These are phyloP conservation scores for Sitodiplosis mosellana DNA, from an alignment of 1,140 invertebrate genomes.

Conservation along the genomic window DNA sequence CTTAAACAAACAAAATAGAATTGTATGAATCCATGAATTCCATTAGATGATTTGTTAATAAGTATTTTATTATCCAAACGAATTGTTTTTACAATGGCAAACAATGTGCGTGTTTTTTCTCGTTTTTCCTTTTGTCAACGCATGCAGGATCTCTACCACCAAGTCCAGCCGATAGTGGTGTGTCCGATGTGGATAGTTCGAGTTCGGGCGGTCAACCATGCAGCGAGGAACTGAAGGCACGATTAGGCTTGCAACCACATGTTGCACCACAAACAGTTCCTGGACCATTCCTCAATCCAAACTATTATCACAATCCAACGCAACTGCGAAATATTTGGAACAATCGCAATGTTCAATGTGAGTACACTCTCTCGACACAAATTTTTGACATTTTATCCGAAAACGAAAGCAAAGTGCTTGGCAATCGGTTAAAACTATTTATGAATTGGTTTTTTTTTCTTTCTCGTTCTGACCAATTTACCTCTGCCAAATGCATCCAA, in stretches of 20 bases:
- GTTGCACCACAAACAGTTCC: constrained; percentile 15
- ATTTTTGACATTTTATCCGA: neutral
- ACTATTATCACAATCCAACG: constrained; percentile 25
- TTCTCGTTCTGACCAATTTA: too few species aligned
- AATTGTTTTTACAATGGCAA: too few species aligned
- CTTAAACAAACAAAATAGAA: too few species aligned
- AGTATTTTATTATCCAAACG: too few species aligned
- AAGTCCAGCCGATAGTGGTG: constrained; percentile 90
- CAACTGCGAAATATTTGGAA: constrained; percentile 25
- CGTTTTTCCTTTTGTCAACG: constrained; percentile 5
- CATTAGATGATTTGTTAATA: too few species aligned
- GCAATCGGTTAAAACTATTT: too few species aligned
- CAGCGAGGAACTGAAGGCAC: constrained; percentile 71
- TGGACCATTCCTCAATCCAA: constrained; percentile 26
- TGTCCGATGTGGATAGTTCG: constrained; percentile 89
- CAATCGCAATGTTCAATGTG: constrained; percentile 22
- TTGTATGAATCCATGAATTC: too few species aligned
- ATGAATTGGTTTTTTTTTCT: too few species aligned
- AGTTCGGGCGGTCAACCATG: constrained; percentile 69
- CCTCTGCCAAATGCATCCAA: too few species aligned
- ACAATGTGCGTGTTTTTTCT: too few species aligned
- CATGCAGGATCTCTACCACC: constrained; percentile 83
- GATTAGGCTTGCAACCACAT: constrained; percentile 35
- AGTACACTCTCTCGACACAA: constrained; percentile 8
- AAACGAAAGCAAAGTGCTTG: too few species aligned